Base-by-base conservation (phyloP, 2,888 invertebrate species). In the Coleophora deauratella region DNA sequence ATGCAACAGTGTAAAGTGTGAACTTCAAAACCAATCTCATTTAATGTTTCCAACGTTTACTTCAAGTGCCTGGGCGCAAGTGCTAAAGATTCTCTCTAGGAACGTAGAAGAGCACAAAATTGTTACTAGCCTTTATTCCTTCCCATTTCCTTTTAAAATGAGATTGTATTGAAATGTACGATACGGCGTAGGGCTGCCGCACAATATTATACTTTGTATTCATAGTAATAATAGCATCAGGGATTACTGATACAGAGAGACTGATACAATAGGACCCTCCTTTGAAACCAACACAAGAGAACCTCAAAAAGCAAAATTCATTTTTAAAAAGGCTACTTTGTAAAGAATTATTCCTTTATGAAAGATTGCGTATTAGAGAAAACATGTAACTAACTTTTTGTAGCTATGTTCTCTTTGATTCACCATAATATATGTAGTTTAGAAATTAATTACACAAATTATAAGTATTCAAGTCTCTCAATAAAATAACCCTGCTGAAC, bases 191-290 rank as follows among this genome's bases (percentile, higher is more conserved):
- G 54, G 56, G 57, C 51, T 45, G 47, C 43, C 51, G 54, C 52
- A 72, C 71, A 74, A 69, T 67, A 59, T 61, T 55, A 53, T 54
- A 57, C 68, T 70, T 72, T 72, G 73, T 74, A 69, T 66, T 67
- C 64, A 61, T 57, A 56, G 60, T 57, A 68, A 70, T 73, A 73
- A 73, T 70, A 62, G 65, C 61, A 61, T 58, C 61, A 63, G 60
- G 63, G 63, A 66, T 72, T 70, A 70, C 63, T 61, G 56, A 54
- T 59, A 62, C 50, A 53, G 57, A 58, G 59, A 54, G 55, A 53
- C 55, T 54, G 54, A 49, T 55, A 73, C 72, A 72, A 74, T 65
- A 44, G 65, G 37, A 52, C 55, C 59, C 53, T 54, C 62, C 55
- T 51, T 55, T 52, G 55, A 9, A 59, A 55, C 51, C 50, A 52